Conservation (phyloP, 1,140 invertebrate genomes). For the Drosophila seguyi region DNA sequence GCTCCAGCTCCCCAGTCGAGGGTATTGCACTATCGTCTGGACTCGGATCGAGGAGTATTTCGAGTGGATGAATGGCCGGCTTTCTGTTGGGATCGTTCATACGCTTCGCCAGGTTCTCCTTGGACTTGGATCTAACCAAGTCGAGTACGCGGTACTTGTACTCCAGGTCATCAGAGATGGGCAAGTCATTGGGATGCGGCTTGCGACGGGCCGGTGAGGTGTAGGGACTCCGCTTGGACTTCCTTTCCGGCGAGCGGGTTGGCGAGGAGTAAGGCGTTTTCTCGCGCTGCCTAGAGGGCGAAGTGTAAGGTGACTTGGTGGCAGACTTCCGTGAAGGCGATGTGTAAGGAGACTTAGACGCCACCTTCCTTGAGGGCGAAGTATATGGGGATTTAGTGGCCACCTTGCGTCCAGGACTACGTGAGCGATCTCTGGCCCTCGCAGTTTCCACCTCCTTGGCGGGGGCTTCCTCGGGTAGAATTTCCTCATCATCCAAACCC, state of each 20-base stretch:
- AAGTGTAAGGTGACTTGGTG: constrained; percentile 60
- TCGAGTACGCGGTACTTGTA: constrained; percentile 77
- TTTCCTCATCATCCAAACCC: constrained; percentile 64
- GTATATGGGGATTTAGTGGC: constrained; percentile 59
- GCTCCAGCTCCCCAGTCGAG: constrained; percentile 75
- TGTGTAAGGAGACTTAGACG: constrained; percentile 55
- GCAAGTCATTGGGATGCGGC: constrained; percentile 57
- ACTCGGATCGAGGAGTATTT: constrained; percentile 79
- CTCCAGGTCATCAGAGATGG: constrained; percentile 70
- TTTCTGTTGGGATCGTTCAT: constrained; percentile 67
- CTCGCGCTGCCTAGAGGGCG: constrained; percentile 43
- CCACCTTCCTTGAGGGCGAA: constrained; percentile 53
- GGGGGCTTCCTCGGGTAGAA: not conserved
- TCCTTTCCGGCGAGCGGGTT: constrained; percentile 23
- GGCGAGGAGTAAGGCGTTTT: constrained; percentile 65
- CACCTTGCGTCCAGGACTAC: constrained; percentile 59
- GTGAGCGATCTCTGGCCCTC: constrained; percentile 39
- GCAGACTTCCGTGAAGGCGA: constrained; percentile 53
- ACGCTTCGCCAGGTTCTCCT: constrained; percentile 63
- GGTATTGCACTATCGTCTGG: constrained; percentile 73
- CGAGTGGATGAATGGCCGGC: constrained; percentile 73
- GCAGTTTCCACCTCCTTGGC: constrained; percentile 4
- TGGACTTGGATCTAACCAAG: constrained; percentile 75
- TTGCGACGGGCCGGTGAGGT: constrained; percentile 61
- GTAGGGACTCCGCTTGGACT: constrained; percentile 43